Evolutionary conservation across 2,797 vertebrate genomes (phyloP).

Genomic region (Betta splendens): DNA sequence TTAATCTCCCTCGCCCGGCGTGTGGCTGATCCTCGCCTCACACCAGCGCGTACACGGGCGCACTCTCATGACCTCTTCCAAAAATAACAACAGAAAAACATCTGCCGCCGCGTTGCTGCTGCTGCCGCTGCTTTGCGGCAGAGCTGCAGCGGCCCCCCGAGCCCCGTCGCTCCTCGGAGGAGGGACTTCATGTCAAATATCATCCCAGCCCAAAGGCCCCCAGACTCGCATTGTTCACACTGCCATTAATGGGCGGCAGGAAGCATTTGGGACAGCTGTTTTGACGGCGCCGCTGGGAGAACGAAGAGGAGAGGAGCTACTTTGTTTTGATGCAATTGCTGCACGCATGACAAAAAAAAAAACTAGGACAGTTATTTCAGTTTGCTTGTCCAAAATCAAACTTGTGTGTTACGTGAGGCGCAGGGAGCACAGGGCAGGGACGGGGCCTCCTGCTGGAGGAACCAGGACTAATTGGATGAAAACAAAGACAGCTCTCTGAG

Average conservation of each 20-base stretch:
- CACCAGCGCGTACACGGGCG: conserved; percentile 20
- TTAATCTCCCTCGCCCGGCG: conserved; percentile 54
- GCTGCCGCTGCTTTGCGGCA: conserved; percentile 18
- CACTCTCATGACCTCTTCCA: conserved; percentile 41
- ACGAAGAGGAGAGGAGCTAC: conserved; percentile 13
- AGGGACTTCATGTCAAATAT: conserved; percentile 38
- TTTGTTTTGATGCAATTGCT: conserved; percentile 50
- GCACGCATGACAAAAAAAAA: conserved; percentile 27
- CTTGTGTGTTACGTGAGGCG: conserved; percentile 12
- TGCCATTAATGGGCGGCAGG: conserved; percentile 45
- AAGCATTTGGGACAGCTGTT: conserved; percentile 59
- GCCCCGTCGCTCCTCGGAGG: conserved; percentile 37
- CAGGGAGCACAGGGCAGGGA: conserved; percentile 20
- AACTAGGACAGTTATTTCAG: conserved; percentile 16
- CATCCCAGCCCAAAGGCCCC: conserved; percentile 30
- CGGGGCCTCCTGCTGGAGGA: conserved; percentile 41
- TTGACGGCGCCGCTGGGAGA: conserved; percentile 30
- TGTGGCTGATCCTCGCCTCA: conserved; percentile 33
- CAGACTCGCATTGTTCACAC: conserved; percentile 58
- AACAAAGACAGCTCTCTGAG: conserved; percentile 37
- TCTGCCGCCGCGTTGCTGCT: too few relatives aligned
- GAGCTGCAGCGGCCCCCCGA: conserved; percentile 31
- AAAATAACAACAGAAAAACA: conserved; percentile 56
- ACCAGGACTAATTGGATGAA: conserved; percentile 51
- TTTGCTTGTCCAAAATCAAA: conserved; percentile 24